A percentile compares a stretch with the other conserved stretches of the same genome.
phyloP scores from a whole-genome alignment of 2,888 invertebrate genomes.

The Zygogramma bicolorata region DNA sequence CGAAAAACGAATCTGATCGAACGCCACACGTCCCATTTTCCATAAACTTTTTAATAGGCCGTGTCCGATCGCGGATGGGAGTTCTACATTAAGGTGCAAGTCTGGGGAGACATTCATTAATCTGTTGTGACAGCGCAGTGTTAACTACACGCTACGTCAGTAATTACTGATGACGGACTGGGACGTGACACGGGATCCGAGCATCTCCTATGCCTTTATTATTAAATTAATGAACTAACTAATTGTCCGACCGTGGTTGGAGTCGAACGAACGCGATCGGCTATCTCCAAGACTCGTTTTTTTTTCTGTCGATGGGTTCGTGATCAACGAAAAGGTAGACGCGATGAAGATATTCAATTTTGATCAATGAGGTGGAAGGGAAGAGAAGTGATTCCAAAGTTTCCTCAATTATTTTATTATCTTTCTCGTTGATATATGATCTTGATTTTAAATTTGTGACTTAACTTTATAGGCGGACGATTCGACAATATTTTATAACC shows the following conservation, averaged over 20 bases:
- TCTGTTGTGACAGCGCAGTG: slow-evolving; percentile 68
- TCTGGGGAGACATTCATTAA: slow-evolving; percentile 68
- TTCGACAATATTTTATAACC: too few species aligned
- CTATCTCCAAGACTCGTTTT: background rate
- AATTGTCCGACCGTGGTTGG: slow-evolving; percentile 36
- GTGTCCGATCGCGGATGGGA: slow-evolving; percentile 32
- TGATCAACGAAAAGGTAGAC: background rate
- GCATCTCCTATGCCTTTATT: slow-evolving; percentile 40
- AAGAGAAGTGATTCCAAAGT: too few species aligned
- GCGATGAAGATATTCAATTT: background rate
- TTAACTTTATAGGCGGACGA: too few species aligned
- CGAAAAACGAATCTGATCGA: slow-evolving; percentile 6
- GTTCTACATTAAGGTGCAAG: slow-evolving; percentile 49
- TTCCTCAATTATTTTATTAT: too few species aligned
- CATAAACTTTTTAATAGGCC: slow-evolving; percentile 29
- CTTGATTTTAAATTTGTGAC: too few species aligned
- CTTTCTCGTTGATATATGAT: too few species aligned
- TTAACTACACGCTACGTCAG: slow-evolving; percentile 68
- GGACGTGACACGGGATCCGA: slow-evolving; percentile 50
- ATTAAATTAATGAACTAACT: slow-evolving; percentile 45
- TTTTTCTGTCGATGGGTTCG: background rate
- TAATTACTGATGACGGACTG: slow-evolving; percentile 67
- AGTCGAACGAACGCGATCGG: background rate
- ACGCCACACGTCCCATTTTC: slow-evolving; percentile 3
- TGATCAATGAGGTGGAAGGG: too few species aligned